Evolutionary conservation across 2,113 vertebrate species (phyloP), one percentile per base, ranked within the genome.

Genomic region (Ibidorhyncha struthersii): DNA sequence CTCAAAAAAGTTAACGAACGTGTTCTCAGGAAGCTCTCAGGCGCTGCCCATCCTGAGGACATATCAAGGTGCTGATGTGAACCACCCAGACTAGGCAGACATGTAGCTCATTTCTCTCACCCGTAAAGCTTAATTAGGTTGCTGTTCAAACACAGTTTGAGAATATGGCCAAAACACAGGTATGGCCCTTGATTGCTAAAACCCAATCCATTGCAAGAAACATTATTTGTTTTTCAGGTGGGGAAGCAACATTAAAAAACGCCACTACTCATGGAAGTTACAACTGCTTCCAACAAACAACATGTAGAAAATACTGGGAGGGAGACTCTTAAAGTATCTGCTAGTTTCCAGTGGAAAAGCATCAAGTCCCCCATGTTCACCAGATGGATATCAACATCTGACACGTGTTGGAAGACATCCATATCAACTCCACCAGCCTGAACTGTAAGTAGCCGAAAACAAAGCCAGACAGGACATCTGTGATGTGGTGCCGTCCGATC

Each of bases 331-430:
- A 65, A 55, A 91, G 91, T 88, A 82, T 95, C 86, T 92, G 62
- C 92, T 90, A 20, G 66, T 82, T 82, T 80, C 74, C 78, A 61
- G 59, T 9, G 49, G 53, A 41, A 62, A 79, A 41, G 55, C 8
- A 0, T 27, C 66, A 23, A 80, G 91, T 93, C 82, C 72, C 61
- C 65, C 23, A 0, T 0, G 41, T 93, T 98, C 98, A 98, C 98
- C 99, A 98, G 88, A 99, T 99, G 4, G 99, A 99, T 97, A 99
- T 99, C 90, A 99, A 98, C 97, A 98, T 99, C 98, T 99, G 99
- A 91, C 99, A 99, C 26, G 99, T 98, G 97, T 98, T 98, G 38
- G 99, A 99, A 8, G 99, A 98, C 89, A 99, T 98, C 99, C 99
- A 99, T 91, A 99, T 98, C 12, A 98, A 93, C 98, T 99, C 99